A percentile compares a stretch with the other conserved stretches of the same genome.
These are phyloP conservation scores for Pontoporia blainvillei DNA, from an alignment of 2,113 vertebrate species.

Conservation along the genomic window DNA sequence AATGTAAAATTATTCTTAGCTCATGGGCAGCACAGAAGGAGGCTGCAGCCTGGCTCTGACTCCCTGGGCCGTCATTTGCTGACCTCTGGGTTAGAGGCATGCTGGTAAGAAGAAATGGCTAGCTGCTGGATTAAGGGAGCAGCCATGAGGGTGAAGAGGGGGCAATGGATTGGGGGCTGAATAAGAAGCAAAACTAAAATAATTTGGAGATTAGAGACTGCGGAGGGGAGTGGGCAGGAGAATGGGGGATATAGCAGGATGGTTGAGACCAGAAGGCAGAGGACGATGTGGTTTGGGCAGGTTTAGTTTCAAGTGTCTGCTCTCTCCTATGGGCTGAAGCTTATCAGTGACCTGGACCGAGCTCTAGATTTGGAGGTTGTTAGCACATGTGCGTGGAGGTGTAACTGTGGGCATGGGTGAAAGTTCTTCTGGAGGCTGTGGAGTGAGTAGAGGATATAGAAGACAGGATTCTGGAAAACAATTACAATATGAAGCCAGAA, in stretches of 20 bases:
- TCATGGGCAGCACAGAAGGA: neutral
- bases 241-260: neutral
- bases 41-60: neutral
- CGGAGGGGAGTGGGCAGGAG: neutral
- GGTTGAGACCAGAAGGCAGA: neutral
- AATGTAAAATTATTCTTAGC: neutral
- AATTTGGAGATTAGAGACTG: neutral
- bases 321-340: neutral
- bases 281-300: neutral
- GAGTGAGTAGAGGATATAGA: neutral
- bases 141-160: neutral
- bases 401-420: neutral
- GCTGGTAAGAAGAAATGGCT: neutral
- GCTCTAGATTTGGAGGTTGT: neutral
- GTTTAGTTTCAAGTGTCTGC: neutral
- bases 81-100: neutral
- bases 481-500: neutral
- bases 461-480: neutral
- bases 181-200: neutral
- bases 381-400: fast-evolving
- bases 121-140: neutral
- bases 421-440: fast-evolving
- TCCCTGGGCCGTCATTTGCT: neutral
- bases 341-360: neutral
- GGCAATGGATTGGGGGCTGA: too few species aligned